phyloP scores from a whole-genome alignment of 1,140 invertebrate genomes.

The Propsilocerus akamusi region DNA sequence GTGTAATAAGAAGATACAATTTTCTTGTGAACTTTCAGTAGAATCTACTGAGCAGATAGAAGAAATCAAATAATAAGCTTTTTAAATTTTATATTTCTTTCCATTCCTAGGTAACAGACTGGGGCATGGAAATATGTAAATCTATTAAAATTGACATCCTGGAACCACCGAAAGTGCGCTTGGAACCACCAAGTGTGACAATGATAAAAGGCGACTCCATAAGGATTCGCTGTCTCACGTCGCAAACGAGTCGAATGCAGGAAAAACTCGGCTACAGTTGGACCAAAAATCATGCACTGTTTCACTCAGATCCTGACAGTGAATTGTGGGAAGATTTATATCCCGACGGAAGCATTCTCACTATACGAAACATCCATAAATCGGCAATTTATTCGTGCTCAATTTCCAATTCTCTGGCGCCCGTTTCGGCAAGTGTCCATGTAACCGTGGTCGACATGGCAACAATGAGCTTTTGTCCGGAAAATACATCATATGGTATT shows the following conservation, averaged over 20 bases:
- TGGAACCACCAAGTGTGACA: constrained; percentile 52
- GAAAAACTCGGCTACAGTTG: constrained; percentile 54
- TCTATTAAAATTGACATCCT: constrained; percentile 43
- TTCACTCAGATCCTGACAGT: constrained; percentile 43
- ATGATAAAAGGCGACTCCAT: constrained; percentile 36
- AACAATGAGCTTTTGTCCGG: constrained; percentile 31
- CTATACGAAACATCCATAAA: constrained; percentile 53
- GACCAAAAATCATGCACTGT: constrained; percentile 51
- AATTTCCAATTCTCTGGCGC: constrained; percentile 31
- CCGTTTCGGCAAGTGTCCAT: constrained; percentile 33
- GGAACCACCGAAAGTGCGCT: constrained; percentile 42
- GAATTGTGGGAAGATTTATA: constrained; percentile 66
- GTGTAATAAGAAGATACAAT: no score
- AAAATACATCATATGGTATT: constrained; percentile 26
- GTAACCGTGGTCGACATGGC: constrained; percentile 39
- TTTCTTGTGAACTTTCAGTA: no score
- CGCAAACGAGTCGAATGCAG: constrained; percentile 32
- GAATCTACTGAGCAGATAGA: no score
- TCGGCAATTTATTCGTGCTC: constrained; percentile 40
- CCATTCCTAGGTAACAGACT: constrained; percentile 36
- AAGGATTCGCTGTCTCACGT: constrained; percentile 38
- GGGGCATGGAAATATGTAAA: constrained; percentile 52
- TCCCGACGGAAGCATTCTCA: constrained; percentile 56
- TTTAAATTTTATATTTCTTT: not conserved
- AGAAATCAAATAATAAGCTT: no score